Percentiles rank a stretch among this genome's conserved stretches.
Conservation (phyloP, 92 coral and sea anemone genomes). For the Paramuricea clavata region DNA sequence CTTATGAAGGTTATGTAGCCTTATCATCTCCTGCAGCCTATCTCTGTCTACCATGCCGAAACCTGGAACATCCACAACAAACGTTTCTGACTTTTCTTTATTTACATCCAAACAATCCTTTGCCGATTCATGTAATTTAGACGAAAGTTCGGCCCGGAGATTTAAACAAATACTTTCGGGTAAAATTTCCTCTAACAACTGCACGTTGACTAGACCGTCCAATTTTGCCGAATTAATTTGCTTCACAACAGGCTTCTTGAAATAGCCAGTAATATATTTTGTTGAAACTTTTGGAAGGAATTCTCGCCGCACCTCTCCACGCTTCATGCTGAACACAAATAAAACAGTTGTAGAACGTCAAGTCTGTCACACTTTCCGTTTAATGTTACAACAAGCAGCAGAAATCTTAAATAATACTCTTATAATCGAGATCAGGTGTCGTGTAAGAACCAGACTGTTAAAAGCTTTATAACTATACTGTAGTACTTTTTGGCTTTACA, state of each 20-base stretch:
- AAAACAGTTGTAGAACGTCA: too few species aligned
- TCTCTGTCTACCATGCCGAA: conserved; percentile 50
- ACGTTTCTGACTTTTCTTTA: background rate
- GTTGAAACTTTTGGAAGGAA: conserved; percentile 46
- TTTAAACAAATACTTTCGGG: conserved; percentile 40
- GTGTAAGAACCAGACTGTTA: too few species aligned
- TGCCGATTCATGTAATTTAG: conserved; percentile 3
- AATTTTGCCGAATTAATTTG: background rate
- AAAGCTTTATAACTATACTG: too few species aligned
- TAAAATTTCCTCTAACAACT: conserved; percentile 30
- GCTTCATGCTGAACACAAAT: conserved; percentile 16
- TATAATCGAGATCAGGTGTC: too few species aligned
- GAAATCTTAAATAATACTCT: too few species aligned
- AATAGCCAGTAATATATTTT: background rate
- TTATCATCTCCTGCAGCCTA: conserved; percentile 33
- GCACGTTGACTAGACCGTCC: conserved; percentile 17
- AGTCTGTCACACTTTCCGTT: too few species aligned
- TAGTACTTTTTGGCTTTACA: too few species aligned
- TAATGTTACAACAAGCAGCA: too few species aligned
- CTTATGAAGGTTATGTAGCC: conserved; percentile 28
- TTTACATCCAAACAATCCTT: conserved; percentile 7
- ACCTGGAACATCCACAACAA: conserved; percentile 32
- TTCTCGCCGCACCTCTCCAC: conserved; percentile 46
- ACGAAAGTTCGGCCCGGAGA: conserved; percentile 38
- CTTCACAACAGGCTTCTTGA: background rate